Conservation (phyloP, 2,113 vertebrate species). For the Ranitomeya imitator region DNA sequence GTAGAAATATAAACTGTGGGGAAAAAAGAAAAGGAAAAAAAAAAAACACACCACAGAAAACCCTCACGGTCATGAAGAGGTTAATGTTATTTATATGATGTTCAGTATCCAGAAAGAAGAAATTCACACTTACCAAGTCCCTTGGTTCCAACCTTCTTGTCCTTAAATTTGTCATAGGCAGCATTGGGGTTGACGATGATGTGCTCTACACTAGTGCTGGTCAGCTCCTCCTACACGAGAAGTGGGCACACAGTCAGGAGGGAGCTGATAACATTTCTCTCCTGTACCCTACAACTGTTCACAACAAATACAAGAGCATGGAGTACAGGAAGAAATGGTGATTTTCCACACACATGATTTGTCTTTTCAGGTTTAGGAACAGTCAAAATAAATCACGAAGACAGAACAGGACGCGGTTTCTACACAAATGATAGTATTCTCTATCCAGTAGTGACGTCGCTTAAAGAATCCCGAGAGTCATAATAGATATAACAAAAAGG, state of each 20-base stretch:
- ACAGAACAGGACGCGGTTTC: background rate
- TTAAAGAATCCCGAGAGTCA: no score
- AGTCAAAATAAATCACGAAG: background rate
- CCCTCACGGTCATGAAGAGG: no score
- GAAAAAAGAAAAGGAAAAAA: no score
- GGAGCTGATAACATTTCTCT: background rate
- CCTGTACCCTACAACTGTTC: background rate
- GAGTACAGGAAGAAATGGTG: background rate
- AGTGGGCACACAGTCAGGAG: background rate
- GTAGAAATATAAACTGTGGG: no score
- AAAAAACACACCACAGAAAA: no score
- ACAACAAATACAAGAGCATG: background rate
- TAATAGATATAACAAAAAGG: no score
- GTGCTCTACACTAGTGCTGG: slow-evolving; percentile 93
- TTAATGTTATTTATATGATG: no score
- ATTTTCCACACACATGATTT: background rate
- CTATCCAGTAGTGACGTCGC: background rate
- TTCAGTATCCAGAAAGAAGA: background rate
- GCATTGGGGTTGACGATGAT: slow-evolving; percentile 98
- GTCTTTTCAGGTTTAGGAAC: background rate
- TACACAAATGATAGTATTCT: background rate
- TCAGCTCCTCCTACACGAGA: slow-evolving; percentile 87
- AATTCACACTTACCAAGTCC: slow-evolving; percentile 81
- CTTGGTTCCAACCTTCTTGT: slow-evolving; percentile 89
- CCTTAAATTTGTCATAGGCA: slow-evolving; percentile 95